phyloP scores from a whole-genome alignment of 2,888 invertebrate genomes.

The Nowickia ferox region DNA sequence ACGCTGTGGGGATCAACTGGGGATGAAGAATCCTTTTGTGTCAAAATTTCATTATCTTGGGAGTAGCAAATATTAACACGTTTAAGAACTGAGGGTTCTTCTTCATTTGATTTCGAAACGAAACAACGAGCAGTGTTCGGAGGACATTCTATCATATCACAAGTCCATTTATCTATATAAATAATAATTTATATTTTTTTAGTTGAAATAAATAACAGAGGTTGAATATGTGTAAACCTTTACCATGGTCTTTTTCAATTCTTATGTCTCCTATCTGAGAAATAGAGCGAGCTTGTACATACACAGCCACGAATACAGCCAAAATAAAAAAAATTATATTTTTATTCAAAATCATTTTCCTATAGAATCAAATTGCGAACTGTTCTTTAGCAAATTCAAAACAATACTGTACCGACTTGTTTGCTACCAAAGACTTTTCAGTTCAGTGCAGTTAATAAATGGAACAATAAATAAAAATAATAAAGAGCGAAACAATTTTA shows the following conservation, averaged over 20 bases:
- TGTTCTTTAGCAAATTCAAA: conserved; percentile 29
- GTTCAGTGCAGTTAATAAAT: background rate
- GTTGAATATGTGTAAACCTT: background rate
- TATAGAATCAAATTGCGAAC: background rate
- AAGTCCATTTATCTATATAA: conserved; percentile 63
- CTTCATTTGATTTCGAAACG: conserved; percentile 52
- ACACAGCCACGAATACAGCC: background rate
- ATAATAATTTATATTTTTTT: background rate
- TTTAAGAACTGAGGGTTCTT: conserved; percentile 22
- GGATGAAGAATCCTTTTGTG: conserved; percentile 1
- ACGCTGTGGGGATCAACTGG: conserved; percentile 11
- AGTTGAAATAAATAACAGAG: background rate
- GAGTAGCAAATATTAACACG: conserved; percentile 61
- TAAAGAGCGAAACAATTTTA: too few species aligned
- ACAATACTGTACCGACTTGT: conserved; percentile 15
- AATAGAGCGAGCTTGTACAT: conserved; percentile 11
- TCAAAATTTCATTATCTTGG: conserved; percentile 18
- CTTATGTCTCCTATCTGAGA: conserved; percentile 39
- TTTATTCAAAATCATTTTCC: conserved; percentile 18
- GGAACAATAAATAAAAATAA: too few species aligned
- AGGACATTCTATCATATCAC: conserved; percentile 69
- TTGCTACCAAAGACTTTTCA: too few species aligned
- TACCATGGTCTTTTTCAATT: conserved; percentile 27
- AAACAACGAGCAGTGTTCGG: conserved; percentile 36
- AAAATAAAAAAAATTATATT: conserved; percentile 6